Evolutionary conservation across 1,140 invertebrate species (phyloP), one percentile per base, ranked within the genome.

Genomic region (Drosophila bifasciata): DNA sequence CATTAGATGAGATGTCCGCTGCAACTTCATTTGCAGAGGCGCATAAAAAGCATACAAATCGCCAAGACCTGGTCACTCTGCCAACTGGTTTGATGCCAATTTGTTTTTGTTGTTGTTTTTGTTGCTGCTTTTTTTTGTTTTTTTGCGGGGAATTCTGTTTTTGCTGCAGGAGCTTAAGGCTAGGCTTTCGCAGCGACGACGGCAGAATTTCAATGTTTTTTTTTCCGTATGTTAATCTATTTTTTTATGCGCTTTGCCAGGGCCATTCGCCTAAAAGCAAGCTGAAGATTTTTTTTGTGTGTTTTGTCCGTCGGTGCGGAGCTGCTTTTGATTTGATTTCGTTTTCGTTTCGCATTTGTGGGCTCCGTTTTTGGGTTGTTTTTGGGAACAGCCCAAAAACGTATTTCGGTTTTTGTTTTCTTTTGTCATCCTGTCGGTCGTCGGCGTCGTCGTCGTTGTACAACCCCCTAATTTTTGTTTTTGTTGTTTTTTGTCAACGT

Each of bases 271-370:
- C 76, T 76, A 85, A 85, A 83, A 84, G 79, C 80, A 58, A 61
- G 70, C 79, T 39, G 43, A 56, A 32, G 5, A 60, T 79, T 71
- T 64, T 62, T 58, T 61, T 73, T 61, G n/a, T n/a, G n/a, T n/a
- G n/a, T 74, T 73, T 50, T 36, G 44, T 55, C 44, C 44, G 50
- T 52, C 69, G 46, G 39, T 45, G 45, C 46, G 64, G 52, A 62
- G 58, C 73, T 77, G 77, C 70, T 52, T 83, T 86, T 78, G 81
- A 88, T 85, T 86, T 78, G 78, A 78, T 76, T 88, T 81, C 59
- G 51, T 70, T 88, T 85, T 64, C 56, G 68, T 62, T 61, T 58
- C 49, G 70, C 43, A 41, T 36, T 56, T 62, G 25, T 39, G 11
- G 11, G 21, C 21, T 43, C 28, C 36, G 28, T 64, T 40, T 19